Conservation (phyloP, 2,797 vertebrate genomes). For the Siniperca undulata region DNA sequence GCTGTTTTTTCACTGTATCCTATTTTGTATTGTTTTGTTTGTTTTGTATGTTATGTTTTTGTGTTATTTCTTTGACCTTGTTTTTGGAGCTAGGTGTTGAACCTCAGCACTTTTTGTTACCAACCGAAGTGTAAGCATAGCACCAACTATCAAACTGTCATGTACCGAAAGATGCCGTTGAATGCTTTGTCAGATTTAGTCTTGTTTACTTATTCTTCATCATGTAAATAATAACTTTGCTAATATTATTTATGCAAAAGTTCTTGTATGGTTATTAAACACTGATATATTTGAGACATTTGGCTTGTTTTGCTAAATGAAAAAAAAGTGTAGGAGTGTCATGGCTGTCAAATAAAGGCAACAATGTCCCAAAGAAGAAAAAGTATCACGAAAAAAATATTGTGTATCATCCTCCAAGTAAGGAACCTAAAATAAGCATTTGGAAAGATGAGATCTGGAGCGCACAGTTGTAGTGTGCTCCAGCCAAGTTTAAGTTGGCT, state of each 20-base stretch:
- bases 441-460: constrained; percentile 1
- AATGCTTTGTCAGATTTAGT: not conserved
- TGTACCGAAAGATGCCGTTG: not conserved
- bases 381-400: not conserved
- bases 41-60: too few relatives aligned
- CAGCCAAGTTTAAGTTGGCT: not conserved
- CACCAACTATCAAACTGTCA: not conserved
- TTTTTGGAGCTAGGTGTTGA: too few relatives aligned
- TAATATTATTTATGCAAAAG: not conserved
- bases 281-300: not conserved
- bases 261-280: not conserved
- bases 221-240: not conserved
- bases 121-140: not conserved
- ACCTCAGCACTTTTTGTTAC: not conserved
- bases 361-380: not conserved
- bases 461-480: not conserved
- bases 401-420: not conserved
- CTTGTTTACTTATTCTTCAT: not conserved
- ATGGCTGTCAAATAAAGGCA: not conserved
- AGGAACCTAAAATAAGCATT: not conserved
- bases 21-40: too few relatives aligned
- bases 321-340: too few relatives aligned
- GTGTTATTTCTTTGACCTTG: too few relatives aligned
- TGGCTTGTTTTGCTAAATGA: too few relatives aligned
- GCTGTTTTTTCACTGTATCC: not conserved